Base-by-base conservation (phyloP, 35 echinoderm and acorn worm genomes). In the Heliocidaris erythrogramma region DNA sequence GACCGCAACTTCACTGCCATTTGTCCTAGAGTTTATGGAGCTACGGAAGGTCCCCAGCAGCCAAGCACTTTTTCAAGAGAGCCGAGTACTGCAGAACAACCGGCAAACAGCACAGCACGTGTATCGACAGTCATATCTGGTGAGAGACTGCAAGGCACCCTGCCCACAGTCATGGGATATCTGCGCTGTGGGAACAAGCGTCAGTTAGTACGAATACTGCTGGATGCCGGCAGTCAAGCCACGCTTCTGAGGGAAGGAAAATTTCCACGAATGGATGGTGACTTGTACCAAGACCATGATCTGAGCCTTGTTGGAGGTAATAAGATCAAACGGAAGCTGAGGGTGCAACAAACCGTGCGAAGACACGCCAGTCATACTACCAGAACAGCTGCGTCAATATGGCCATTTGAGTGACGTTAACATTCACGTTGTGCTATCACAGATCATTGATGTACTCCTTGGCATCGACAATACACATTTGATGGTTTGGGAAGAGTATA, bases 1-100 rank as follows among this genome's bases (percentile, higher is more conserved):
- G 95, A 97, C 88, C 47, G 32, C 24, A 94, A 97, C 31, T 97
- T 97, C 85, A 21, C 95, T 12, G 89, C 97, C 14, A 96, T 97
- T 88, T 97, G 95, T 32, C 94, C 92, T 86, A 69, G 95, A 60
- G 88, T 94, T 14, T 95, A 97, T 92, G 97, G 94, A 24, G 78
- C n/a, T n/a, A n/a, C n/a, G 88, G 47, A 93, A 90, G 7, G 94
- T 52, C 59, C n/a, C n/a, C n/a, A n/a, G n/a, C n/a, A n/a, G n/a
- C n/a, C n/a, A n/a, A n/a, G n/a, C n/a, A n/a, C n/a, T n/a, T n/a
- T n/a, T n/a, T n/a, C 59, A 93, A 32, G 93, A 93, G 71, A 13
- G 85, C 14, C 95, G 61, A 30, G 61, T 12, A 48, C 93, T 71
- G 29, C 65, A 93, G 92, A 65, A 17, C 95, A 86, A 86, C 93